Base-by-base conservation (phyloP, 2,113 vertebrate genomes). In the Bufo bufo region DNA sequence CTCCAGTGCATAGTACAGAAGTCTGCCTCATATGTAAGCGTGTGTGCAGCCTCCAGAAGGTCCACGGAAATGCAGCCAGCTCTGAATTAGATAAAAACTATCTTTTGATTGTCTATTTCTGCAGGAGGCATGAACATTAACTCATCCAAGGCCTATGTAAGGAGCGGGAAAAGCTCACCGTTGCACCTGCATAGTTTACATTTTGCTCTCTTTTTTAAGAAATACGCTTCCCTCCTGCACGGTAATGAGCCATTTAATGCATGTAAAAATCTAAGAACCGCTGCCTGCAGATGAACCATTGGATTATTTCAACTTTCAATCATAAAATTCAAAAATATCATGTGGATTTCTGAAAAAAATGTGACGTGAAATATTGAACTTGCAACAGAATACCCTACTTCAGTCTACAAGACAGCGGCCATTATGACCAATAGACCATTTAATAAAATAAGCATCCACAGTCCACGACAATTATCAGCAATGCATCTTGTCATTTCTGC, bases 201-300 rank as follows among this genome's bases (percentile, higher is more conserved):
- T 66, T 82, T 83, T 83, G 61, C 59, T 83, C 61, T 52, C 10
- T n/a, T 66, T 66, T 45, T 52, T 14, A 11, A 83, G 80, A 83
- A 83, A 66, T 65, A 49, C 47, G 59, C 80, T 20, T 65, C 80
- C 23, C 56, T 59, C 43, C 58, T 65, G 56, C 45, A 49, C 10
- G 59, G 49, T 82, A 82, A 82, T 83, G 61, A 83, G 81, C 45
- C 59, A 83, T 65, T 83, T 23, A 65, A 66, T 66, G 81, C 47
- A 83, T 83, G 49, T 83, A 50, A 83, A 45, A 50, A 82, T 52
- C 56, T 16, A 82, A 63, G 43, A 47, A 47, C 45, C 47, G 13
- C 47, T 23, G 61, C 61, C 8, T n/a, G 81, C 47, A 66, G 43
- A 66, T 50, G 45, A 82, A 17, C 43, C 61, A 50, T 52, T 83